Evolutionary conservation across 2,113 vertebrate genomes (phyloP).

Genomic region (Excalfactoria chinensis): DNA sequence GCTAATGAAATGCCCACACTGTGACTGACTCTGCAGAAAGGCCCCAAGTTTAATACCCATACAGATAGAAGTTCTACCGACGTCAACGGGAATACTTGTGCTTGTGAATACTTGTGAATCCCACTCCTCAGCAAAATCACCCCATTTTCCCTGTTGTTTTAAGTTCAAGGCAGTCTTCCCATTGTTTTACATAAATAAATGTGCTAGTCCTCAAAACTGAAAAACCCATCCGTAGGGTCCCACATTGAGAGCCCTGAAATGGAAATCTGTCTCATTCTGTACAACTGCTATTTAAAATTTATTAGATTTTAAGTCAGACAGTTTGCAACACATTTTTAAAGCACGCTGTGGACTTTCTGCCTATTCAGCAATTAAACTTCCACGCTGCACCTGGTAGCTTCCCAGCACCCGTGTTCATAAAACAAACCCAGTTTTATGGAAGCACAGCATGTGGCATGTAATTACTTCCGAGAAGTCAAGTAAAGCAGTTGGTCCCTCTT

Average conservation of each 20-base stretch:
- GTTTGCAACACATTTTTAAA: background rate
- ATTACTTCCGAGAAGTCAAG: conserved; percentile 35
- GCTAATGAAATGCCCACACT: background rate
- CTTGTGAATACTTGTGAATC: too few species aligned
- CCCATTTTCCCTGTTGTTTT: background rate
- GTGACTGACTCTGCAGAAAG: background rate
- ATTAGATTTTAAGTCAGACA: background rate
- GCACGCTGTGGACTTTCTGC: background rate
- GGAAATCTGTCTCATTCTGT: background rate
- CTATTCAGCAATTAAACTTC: background rate
- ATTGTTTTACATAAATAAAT: background rate
- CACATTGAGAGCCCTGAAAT: background rate
- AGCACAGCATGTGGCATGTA: conserved; percentile 30
- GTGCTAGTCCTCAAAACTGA: background rate
- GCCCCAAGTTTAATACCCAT: background rate
- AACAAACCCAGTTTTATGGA: background rate
- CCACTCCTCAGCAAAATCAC: background rate
- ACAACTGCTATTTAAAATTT: background rate
- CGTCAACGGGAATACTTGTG: background rate
- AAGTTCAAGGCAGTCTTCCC: background rate
- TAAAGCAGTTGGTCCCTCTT: conserved; percentile 41
- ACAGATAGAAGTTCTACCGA: background rate
- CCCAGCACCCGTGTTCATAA: conserved; percentile 1
- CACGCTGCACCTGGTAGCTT: background rate
- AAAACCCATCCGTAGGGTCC: background rate